Base-by-base conservation (phyloP, 2,797 vertebrate genomes). In the Channallabes apus region DNA sequence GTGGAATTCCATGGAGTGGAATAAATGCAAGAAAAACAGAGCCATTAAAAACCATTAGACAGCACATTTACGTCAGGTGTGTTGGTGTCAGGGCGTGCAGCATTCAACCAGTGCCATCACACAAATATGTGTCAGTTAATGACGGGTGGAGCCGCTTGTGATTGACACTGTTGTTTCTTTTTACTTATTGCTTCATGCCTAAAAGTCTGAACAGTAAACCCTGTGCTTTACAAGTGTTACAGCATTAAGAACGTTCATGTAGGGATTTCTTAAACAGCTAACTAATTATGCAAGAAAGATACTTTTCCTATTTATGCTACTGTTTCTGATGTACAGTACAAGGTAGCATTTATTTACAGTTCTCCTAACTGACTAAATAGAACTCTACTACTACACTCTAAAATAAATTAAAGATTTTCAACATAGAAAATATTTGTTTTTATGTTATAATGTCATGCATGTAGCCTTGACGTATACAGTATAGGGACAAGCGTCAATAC, bases 41-140 rank as follows among this genome's bases (percentile, higher is more conserved):
- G 17, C 12, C 17, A 85, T 73, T 82, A 86, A 87, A 84, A 89
- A 71, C 72, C 62, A 86, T 46, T 71, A 86, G 65, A 79, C 54
- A 32, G 59, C 29, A 6, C 17, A 24, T 51, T 18, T 24, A 35
- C 29, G 11, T 32, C 46, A 7, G 56, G 56, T 38, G 75, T 62
- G 24, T 54, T 5, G 6, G 69, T 17, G 20, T 86, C 3, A 54
- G 67, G 35, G n/a, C 58, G 62, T 76, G 59, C 12, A 12, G 0
- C 15, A 0, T 62, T 18, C 6, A 54, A 58, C 46, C 14, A n/a
- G 6, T 54, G 67, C 17, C 4, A 11, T 65, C 61, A 82, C 69
- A 65, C 12, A 82, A 75, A 67, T 80, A 62, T 72, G 62, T 22
- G 41, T 73, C 61, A 7, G 24, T 22, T 76, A 41, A 82, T 76